Evolutionary conservation across 92 coral and sea anemone genomes (phyloP).

Genomic region (Desmophyllum pertusum): DNA sequence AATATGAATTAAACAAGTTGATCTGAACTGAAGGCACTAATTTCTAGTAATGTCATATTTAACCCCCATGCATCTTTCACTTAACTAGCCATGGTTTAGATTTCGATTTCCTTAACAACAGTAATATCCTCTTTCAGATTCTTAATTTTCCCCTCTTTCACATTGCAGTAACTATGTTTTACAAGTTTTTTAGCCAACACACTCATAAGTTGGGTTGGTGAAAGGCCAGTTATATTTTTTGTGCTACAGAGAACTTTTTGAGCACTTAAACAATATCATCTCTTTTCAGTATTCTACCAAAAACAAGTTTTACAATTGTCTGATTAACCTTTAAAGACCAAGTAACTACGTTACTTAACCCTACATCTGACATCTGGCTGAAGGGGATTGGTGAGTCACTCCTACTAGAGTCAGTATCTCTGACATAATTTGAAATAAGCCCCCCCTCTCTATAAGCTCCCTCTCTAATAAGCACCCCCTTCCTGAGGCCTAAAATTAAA

Average conservation of each 20-base stretch:
- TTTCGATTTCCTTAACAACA: slow-evolving; percentile 53
- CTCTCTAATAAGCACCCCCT: too few relatives aligned
- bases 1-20: slow-evolving; percentile 25
- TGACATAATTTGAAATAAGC: slow-evolving; percentile 26
- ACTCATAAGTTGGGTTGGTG: slow-evolving; percentile 13
- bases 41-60: too few relatives aligned
- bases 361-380: slow-evolving; percentile 27
- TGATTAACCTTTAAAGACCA: slow-evolving; percentile 6
- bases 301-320: slow-evolving; percentile 9
- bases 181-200: slow-evolving; percentile 26
- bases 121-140: slow-evolving; percentile 47
- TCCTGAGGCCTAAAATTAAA: too few relatives aligned
- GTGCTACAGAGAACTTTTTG: slow-evolving; percentile 13
- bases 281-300: slow-evolving; percentile 30
- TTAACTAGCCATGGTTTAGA: slow-evolving; percentile 25
- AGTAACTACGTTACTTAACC: neutral
- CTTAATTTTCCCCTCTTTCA: slow-evolving; percentile 20
- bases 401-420: slow-evolving; percentile 18
- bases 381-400: slow-evolving; percentile 26
- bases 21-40: slow-evolving; percentile 31
- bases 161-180: slow-evolving; percentile 1
- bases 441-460: too few relatives aligned
- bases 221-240: slow-evolving; percentile 8
- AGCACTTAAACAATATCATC: slow-evolving; percentile 7
- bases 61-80: slow-evolving; percentile 30